Base-by-base conservation (phyloP, 2,797 vertebrate species). In the Clarias fuscus region DNA sequence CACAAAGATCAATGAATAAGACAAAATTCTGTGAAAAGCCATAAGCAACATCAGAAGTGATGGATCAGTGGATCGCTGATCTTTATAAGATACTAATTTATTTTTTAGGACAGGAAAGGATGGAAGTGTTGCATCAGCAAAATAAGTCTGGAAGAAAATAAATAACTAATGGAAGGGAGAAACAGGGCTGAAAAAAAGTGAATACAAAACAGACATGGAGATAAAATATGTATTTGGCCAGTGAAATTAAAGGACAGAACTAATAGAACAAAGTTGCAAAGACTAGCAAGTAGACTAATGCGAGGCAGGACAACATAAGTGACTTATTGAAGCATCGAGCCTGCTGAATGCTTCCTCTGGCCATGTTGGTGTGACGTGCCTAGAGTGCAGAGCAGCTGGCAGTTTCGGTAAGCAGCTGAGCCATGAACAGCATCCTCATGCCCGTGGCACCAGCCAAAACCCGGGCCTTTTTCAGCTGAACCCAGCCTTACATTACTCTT, bases 261-360 rank as follows among this genome's bases (percentile, higher is more conserved):
- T 27, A 17, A 70, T 68, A 56, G 40, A 71, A 33, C 68, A 67
- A 70, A 67, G 30, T 40, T 40, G 59, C 72, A 37, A 83, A 13
- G 71, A 81, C 79, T 1, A 71, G 77, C 68, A 27, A 30, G 72
- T 53, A 85, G 86, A 86, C 24, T 89, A 87, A 88, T 87, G 84
- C 91, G 89, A 91, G 92, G 88, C 64, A 79, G 90, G 91, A 59
- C 14, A 93, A 94, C 92, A 95, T 93, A 95, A 94, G 93, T 92
- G 93, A 91, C 92, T 95, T 94, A 95, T 95, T 96, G 94, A 95
- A 92, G 93, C 68, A 88, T 92, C 91, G 93, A 91, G 89, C 91
- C 92, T 92, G 87, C 91, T 95, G 94, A 96, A 95, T 95, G 92
- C 94, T 95, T 96, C 95, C 94, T 95, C 93, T 93, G 92, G 92